Base-by-base conservation (phyloP, 53 echinoderm and acorn worm genomes). In the Patiria pectinifera region DNA sequence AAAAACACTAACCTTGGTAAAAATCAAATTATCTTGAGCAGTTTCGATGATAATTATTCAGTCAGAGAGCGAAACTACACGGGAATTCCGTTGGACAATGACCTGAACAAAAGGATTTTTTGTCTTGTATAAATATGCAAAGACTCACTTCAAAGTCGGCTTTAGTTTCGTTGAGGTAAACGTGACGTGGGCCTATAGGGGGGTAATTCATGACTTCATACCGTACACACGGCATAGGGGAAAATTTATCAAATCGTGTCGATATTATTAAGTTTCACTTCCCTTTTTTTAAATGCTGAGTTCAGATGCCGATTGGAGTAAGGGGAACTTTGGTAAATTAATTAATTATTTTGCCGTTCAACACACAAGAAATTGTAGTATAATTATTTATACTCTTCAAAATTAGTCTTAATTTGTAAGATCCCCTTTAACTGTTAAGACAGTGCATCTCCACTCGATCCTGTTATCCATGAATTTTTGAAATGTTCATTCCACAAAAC, bases 51-150 rank as follows among this genome's bases (percentile, higher is more conserved):
- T 74, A 74, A 74, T 18, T 74, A 53, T 53, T 53, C 53, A 53
- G 53, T 74, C 74, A 23, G 74, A 74, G 24, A 74, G 74, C 24
- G 74, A 74, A 74, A 74, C 74, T 23, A 24, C 4, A 74, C 3
- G 24, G 22, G 74, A 70, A 74, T 74, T 74, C 74, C 74, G 74
- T 74, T 74, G 24, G 66, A 66, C 66, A 66, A 66, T 66, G 66
- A 14, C 66, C 3, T 15, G 19, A 15, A 15, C 15, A 66, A 66
- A 18, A 13, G 66, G 15, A 13, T 14, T 66, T 66, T 66, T 14
- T 66, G 66, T 18, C 15, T 66, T 16, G 15, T 66, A 16, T 13
- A 18, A 16, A 18, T 66, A 18, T 66, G 66, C 19, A 66, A 66
- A 16, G 66, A 66, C 9, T 3, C 14, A 18, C 3, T 16, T 15